Base-by-base conservation (phyloP, 2,888 invertebrate genomes). In the Corbicula japonica region DNA sequence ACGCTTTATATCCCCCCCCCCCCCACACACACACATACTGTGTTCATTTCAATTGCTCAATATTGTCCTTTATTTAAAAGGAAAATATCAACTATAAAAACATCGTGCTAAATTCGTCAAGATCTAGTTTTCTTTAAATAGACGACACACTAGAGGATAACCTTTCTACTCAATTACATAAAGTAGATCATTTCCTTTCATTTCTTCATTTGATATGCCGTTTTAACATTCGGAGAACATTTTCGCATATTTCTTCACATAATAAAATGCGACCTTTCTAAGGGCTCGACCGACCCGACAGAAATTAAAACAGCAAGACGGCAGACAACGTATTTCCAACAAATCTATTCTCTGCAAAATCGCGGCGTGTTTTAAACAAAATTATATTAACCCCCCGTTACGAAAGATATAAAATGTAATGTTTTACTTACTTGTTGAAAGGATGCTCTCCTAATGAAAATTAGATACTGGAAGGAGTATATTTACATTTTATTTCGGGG, bases 171-270 rank as follows among this genome's bases (percentile, higher is more conserved):
- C n/a, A n/a, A n/a, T n/a, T n/a, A n/a, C n/a, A n/a, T n/a, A n/a
- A n/a, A n/a, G n/a, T n/a, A n/a, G n/a, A n/a, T n/a, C n/a, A n/a
- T n/a, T n/a, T n/a, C n/a, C n/a, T n/a, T n/a, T n/a, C n/a, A n/a
- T n/a, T n/a, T n/a, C n/a, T n/a, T n/a, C n/a, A n/a, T n/a, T n/a
- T n/a, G n/a, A n/a, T n/a, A n/a, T n/a, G n/a, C n/a, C n/a, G n/a
- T n/a, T n/a, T n/a, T n/a, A n/a, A 60, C 21, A 48, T 50, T 38
- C 38, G 8, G 28, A 32, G 61, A 32, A 48, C 26, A 50, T 50
- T 63, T 56, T 62, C 62, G 15, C 74, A 56, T 66, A 32, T 76
- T 71, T 76, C 71, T 76, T 65, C 76, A 71, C 76, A 66, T 76
- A 58, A 71, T 71, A 65, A 71, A 34, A n/a, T 30, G 21, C 34